Conservation (phyloP, 2,113 vertebrate genomes). For the Onychostruthus taczanowskii region DNA sequence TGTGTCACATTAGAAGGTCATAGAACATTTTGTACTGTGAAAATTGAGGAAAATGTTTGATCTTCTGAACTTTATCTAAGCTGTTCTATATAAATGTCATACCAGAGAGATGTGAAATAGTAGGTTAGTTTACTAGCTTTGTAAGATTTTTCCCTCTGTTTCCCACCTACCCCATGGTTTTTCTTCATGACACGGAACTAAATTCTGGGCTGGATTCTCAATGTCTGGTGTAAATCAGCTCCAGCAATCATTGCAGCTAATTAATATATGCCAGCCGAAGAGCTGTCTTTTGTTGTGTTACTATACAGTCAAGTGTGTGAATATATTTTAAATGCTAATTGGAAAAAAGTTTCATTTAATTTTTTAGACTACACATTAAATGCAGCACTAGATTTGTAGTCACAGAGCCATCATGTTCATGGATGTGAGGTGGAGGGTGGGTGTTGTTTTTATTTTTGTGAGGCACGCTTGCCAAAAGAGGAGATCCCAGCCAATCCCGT, state of each 20-base stretch:
- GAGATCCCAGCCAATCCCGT: neutral
- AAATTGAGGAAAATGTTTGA: neutral
- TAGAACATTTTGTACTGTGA: neutral
- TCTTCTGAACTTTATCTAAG: constrained; percentile 11
- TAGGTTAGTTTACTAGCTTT: neutral
- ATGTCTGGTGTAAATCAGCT: constrained; percentile 16
- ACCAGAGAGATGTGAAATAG: neutral
- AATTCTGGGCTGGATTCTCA: constrained; percentile 29
- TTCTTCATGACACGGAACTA: neutral
- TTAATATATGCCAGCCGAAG: constrained; percentile 26
- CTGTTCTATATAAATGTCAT: neutral
- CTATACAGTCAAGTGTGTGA: constrained; percentile 10
- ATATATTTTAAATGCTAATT: constrained; percentile 5
- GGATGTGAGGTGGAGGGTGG: neutral
- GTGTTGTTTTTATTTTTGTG: constrained; percentile 19
- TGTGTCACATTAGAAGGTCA: constrained; percentile 33
- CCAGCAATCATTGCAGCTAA: neutral
- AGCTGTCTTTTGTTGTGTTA: constrained; percentile 24
- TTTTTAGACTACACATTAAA: constrained; percentile 1
- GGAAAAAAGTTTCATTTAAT: constrained; percentile 13
- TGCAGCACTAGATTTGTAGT: neutral
- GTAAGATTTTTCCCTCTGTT: neutral
- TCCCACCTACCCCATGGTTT: neutral
- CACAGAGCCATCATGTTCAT: neutral
- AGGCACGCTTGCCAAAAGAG: neutral